Conservation (phyloP, 1,140 invertebrate genomes). For the Leptopilina boulardi region DNA sequence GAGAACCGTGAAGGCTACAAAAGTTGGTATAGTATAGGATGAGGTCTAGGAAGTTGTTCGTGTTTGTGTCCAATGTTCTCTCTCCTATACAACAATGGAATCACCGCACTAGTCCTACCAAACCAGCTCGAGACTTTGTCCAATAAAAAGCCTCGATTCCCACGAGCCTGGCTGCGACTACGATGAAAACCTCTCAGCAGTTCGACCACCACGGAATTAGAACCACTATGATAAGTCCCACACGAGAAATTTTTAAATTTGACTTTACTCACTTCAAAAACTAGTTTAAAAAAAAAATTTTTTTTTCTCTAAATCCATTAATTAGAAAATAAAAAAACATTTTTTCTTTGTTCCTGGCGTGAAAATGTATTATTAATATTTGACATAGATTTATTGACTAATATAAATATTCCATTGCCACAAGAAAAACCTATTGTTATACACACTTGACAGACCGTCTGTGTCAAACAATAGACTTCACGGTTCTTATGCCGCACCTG, state of each 20-base stretch:
- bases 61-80: conserved; percentile 21
- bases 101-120: conserved; percentile 11
- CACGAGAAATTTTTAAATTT: conserved; percentile 44
- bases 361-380: neutral
- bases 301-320: no score
- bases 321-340: no score
- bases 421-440: conserved; percentile 29
- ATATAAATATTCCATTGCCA: conserved; percentile 23
- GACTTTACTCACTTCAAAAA: conserved; percentile 3
- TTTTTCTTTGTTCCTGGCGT: neutral
- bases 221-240: conserved; percentile 47
- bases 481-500: conserved; percentile 33
- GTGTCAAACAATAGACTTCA: conserved; percentile 28
- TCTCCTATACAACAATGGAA: conserved; percentile 11
- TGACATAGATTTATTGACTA: conserved; percentile 16
- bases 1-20: conserved; percentile 32
- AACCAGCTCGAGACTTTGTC: conserved; percentile 36
- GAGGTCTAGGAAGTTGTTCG: conserved; percentile 14
- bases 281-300: no score
- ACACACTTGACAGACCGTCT: conserved; percentile 27
- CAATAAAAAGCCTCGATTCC: conserved; percentile 64
- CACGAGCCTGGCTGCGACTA: conserved; percentile 56
- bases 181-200: conserved; percentile 57
- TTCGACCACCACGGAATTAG: conserved; percentile 47
- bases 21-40: neutral